Evolutionary conservation across 1,140 invertebrate species (phyloP), one percentile per base, ranked within the genome.

Genomic region (Listronotus oregonensis): DNA sequence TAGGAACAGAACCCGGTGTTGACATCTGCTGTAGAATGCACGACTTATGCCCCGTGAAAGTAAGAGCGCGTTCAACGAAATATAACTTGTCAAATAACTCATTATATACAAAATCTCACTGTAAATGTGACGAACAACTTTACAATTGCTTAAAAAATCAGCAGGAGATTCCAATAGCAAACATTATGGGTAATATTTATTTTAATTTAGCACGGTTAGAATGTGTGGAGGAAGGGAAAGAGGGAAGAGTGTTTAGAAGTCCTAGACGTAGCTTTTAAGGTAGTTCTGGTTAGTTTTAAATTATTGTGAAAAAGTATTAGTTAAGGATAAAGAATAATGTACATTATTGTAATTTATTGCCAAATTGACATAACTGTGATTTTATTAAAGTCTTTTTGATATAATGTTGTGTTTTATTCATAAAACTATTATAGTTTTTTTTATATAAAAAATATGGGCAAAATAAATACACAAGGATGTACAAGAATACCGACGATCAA

Each of bases 31-130:
- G 93, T 77, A 82, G 93, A 47, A 87, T 86, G 3, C 93, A 96
- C 77, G 93, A 95, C 80, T 83, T 94, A 34, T 83, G 90, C 81
- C 83, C 93, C 75, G 78, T 86, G 21, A 90, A 90, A 82, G 85
- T 96, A 14, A 84, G 88, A 68, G 87, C 89, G 6, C 87, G 91
- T 73, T 84, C 85, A 49, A 80, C 81, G 14, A 85, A 89, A 64
- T 95, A 94, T 78, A 91, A 93, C 72, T 78, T 95, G 31, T 89
- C 85, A 6, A 96, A 96, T 78, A 86, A 89, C 73, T 91, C 90
- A 0, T 79, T 93, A 40, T 95, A 92, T 77, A 94, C 91, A 68
- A 95, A 93, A 81, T 94, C 87, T 43, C 93, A 95, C 75, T 96
- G 94, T 76, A 83, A 82, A 12, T 96, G 94, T 77, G 93, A 96